A percentile compares a stretch with the other conserved stretches of the same genome.
Conservation (phyloP, 1,140 invertebrate genomes). For the Meloidogyne exigua region DNA sequence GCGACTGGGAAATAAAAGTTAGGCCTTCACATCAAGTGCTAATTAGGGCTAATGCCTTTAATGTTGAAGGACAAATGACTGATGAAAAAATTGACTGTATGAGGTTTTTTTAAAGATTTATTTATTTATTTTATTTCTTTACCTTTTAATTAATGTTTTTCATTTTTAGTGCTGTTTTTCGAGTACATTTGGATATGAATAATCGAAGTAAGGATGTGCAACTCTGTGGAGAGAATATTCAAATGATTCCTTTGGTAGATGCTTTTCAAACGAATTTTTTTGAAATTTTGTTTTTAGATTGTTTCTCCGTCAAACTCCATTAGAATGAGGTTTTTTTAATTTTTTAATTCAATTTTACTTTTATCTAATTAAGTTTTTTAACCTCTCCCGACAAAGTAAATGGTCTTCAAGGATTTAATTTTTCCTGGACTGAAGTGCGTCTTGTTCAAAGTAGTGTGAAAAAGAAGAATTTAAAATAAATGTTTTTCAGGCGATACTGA, state of each 20-base stretch:
- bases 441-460: constrained; percentile 36
- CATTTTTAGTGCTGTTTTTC: constrained; percentile 50
- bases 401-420: constrained; percentile 61
- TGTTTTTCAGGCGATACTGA: constrained; percentile 44
- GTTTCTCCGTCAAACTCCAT: constrained; percentile 53
- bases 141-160: neutral
- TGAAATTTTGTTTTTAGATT: constrained; percentile 31
- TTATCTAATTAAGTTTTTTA: constrained; percentile 41
- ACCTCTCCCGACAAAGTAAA: constrained; percentile 48
- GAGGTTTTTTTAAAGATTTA: neutral
- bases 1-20: constrained; percentile 61
- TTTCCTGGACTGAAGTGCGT: constrained; percentile 63
- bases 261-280: neutral
- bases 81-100: constrained; percentile 36
- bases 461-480: too few relatives aligned
- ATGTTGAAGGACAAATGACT: constrained; percentile 60
- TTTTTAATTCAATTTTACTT: too few relatives aligned
- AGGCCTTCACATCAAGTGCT: constrained; percentile 49
- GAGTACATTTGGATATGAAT: constrained; percentile 47
- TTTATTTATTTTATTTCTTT: neutral
- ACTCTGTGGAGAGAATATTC: constrained; percentile 19
- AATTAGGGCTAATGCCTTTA: constrained; percentile 22
- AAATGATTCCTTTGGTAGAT: constrained; percentile 8
- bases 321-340: constrained; percentile 46
- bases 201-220: constrained; percentile 41